Percentiles rank a stretch among this genome's conserved stretches.
phyloP scores from a whole-genome alignment of 2,113 vertebrate species.

The Syngnathus typhle region DNA sequence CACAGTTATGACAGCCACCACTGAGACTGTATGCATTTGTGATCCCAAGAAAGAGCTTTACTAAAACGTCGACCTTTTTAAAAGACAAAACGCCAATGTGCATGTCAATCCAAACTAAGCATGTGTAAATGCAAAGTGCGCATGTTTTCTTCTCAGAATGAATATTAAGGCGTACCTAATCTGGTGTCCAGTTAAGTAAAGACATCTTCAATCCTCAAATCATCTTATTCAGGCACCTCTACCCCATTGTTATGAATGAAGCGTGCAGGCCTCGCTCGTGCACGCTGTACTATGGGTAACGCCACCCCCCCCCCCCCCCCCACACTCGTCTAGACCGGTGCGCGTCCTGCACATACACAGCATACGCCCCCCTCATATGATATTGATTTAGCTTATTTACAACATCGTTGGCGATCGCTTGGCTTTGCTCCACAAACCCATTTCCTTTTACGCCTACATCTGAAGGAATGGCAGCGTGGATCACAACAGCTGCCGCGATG shows the following conservation, averaged over 20 bases:
- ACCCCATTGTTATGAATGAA: background rate
- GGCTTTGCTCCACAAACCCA: constrained; percentile 65
- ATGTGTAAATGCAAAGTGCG: too few species aligned
- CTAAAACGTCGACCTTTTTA: background rate
- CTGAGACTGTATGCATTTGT: background rate
- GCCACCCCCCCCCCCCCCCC: background rate
- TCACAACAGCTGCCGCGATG: background rate
- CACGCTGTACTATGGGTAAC: background rate
- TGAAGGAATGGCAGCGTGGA: constrained; percentile 19
- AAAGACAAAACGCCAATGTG: background rate
- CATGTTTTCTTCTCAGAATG: background rate
- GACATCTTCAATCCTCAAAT: background rate
- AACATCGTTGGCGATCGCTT: background rate
- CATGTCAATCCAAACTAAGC: too few species aligned
- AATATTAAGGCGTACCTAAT: background rate
- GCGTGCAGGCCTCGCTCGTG: constrained; percentile 30
- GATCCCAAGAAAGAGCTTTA: background rate
- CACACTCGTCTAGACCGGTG: constrained; percentile 29
- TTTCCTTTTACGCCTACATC: constrained; percentile 27
- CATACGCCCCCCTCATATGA: background rate
- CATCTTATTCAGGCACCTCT: background rate
- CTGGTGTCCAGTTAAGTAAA: background rate
- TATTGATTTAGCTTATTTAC: background rate
- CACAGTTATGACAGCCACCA: background rate
- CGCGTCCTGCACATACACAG: constrained; percentile 13